Percentiles rank a stretch among this genome's conserved stretches.
phyloP scores from a whole-genome alignment of 2,888 invertebrate species.

The Diarsia brunnea region DNA sequence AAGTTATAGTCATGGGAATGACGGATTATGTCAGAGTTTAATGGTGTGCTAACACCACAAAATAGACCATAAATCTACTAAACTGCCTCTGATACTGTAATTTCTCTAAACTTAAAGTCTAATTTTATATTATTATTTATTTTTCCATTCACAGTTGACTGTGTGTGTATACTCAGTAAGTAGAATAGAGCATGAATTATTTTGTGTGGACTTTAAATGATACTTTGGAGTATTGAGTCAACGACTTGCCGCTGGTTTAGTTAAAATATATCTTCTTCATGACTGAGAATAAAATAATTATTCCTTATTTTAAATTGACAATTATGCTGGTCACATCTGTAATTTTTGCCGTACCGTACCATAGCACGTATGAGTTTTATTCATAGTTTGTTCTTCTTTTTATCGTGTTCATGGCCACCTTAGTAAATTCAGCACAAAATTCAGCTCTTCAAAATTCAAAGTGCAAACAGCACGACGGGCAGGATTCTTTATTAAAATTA shows the following conservation, averaged over 20 bases:
- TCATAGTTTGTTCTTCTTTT: neutral
- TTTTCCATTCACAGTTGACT: conserved; percentile 42
- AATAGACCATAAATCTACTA: conserved; percentile 73
- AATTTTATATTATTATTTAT: conserved; percentile 60
- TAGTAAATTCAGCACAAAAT: neutral
- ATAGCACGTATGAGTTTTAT: neutral
- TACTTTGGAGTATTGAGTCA: neutral
- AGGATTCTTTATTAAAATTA: neutral
- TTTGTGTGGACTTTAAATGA: conserved; percentile 1
- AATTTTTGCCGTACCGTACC: accelerated
- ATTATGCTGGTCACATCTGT: neutral
- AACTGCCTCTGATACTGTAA: conserved; percentile 71
- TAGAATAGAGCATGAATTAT: neutral
- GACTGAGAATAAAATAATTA: neutral
- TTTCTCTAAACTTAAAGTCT: conserved; percentile 61
- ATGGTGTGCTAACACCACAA: conserved; percentile 71
- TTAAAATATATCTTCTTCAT: neutral
- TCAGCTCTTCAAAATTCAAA: neutral
- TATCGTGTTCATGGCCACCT: neutral
- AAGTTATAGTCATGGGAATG: conserved; percentile 66
- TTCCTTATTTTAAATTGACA: neutral
- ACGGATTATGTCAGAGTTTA: conserved; percentile 67
- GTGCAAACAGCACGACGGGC: neutral
- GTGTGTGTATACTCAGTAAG: neutral
- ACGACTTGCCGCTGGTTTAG: neutral